Base-by-base conservation (phyloP, 2,113 vertebrate genomes). In the Uria lomvia region DNA sequence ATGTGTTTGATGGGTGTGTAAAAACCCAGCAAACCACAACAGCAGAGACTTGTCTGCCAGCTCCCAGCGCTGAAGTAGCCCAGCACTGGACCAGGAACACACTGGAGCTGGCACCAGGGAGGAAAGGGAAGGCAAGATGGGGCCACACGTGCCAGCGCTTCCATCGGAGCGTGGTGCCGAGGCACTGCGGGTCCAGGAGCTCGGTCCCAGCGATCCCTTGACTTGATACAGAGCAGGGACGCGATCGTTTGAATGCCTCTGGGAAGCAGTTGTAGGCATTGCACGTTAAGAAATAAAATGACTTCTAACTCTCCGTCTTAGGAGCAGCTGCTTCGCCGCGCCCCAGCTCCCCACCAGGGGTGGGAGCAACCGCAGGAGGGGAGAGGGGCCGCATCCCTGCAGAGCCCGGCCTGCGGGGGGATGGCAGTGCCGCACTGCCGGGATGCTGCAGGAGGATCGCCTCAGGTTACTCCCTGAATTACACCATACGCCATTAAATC, bases 151-250 rank as follows among this genome's bases (percentile, higher is more conserved):
- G 20, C 34, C 40, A 32, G 11, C 1, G 0, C 43, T 60, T 68
- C 1, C 0, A 15, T 40, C 3, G 5, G n/a, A 42, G 12, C 1
- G 1, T 29, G 56, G 19, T 82, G 47, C 43, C 0, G 0, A 47
- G 53, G 43, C 34, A 34, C 62, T 0, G 0, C 1, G 2, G 3
- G 19, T 8, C 60, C 38, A 62, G 62, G 63, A 91, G 29, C 45
- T 65, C 1, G 1, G 15, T 45, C 23, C 59, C 1, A 2, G 30
- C 3, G 1, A 21, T 30, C 18, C 14, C 50, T 80, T 40, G 38
- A 6, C 30, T 79, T 9, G 59, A 24, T 22, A 8, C 32, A 26
- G 36, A 52, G 22, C 52, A 72, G 43, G 32, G 42, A n/a, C 1
- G 2, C 4, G 1, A 29, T 13, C 29, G 13, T 18, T 8, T 8